Evolutionary conservation across 2,888 invertebrate genomes (phyloP).

Genomic region (Agrenia bidenticulata): DNA sequence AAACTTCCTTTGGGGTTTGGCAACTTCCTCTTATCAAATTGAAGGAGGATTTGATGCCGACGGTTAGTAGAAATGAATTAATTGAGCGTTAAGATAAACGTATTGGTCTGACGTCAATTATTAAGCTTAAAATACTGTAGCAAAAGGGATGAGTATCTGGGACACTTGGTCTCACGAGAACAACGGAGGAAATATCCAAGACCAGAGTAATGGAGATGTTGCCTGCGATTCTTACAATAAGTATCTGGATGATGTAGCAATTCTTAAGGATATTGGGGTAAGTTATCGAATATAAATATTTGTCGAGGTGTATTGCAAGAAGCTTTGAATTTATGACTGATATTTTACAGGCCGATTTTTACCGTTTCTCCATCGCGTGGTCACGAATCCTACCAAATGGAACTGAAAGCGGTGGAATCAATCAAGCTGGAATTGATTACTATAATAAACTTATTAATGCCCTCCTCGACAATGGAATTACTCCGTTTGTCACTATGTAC

Average conservation of each 20-base stretch:
- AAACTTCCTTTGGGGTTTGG: slow-evolving; percentile 36
- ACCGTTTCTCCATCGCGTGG: slow-evolving; percentile 56
- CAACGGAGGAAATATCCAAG: slow-evolving; percentile 53
- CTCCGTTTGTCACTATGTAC: slow-evolving; percentile 58
- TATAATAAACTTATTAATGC: slow-evolving; percentile 57
- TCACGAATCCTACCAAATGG: slow-evolving; percentile 57
- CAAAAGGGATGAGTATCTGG: slow-evolving; percentile 56
- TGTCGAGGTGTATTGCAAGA: not conserved
- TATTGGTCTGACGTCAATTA: not conserved
- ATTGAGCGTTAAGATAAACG: too few species aligned
- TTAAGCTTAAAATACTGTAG: slow-evolving; percentile 40
- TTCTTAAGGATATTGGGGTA: slow-evolving; percentile 56
- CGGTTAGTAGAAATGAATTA: slow-evolving; percentile 24
- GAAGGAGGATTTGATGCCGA: slow-evolving; percentile 41
- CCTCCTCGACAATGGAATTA: slow-evolving; percentile 55
- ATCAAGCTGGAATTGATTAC: slow-evolving; percentile 57
- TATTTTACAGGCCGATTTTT: slow-evolving; percentile 39
- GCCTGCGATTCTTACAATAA: slow-evolving; percentile 58
- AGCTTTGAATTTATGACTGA: not conserved
- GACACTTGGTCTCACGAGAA: slow-evolving; percentile 56
- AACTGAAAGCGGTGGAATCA: slow-evolving; percentile 51
- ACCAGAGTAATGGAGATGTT: slow-evolving; percentile 58
- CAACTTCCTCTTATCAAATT: slow-evolving; percentile 42
- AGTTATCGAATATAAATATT: not conserved
- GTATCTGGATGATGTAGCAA: slow-evolving; percentile 57